These are phyloP conservation scores for Chymomyza procnemis DNA, from an alignment of 2,888 invertebrate species.

Conservation along the genomic window DNA sequence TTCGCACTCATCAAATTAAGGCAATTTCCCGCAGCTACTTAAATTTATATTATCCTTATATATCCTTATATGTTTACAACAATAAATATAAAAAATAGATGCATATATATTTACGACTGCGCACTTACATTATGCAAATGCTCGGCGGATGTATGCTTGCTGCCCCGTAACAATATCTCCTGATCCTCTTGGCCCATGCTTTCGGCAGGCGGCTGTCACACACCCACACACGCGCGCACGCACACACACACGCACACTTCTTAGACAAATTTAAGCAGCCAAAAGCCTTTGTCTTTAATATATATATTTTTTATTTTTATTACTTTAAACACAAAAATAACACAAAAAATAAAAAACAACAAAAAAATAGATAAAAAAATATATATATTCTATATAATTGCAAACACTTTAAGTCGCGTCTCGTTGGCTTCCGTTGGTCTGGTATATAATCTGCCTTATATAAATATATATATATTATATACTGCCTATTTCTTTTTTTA, in stretches of 20 bases:
- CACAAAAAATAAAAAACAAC: background rate
- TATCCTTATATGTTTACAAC: too few relatives aligned
- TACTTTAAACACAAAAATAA: background rate
- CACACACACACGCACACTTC: too few relatives aligned
- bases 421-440: background rate
- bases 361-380: background rate
- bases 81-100: too few relatives aligned
- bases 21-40: background rate
- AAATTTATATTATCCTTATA: background rate
- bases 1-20: background rate
- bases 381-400: background rate
- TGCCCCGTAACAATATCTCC: conserved; percentile 66
- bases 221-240: background rate
- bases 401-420: background rate
- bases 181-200: conserved; percentile 76
- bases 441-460: background rate
- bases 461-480: background rate
- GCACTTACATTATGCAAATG: conserved; percentile 69
- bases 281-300: background rate
- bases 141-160: conserved; percentile 69
- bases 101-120: background rate
- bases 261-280: background rate
- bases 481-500: too few relatives aligned
- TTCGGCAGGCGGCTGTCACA: background rate
- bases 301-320: background rate